Evolutionary conservation across 2,113 vertebrate genomes (phyloP), one percentile per base, ranked within the genome.

Genomic region (Notothenia coriiceps): DNA sequence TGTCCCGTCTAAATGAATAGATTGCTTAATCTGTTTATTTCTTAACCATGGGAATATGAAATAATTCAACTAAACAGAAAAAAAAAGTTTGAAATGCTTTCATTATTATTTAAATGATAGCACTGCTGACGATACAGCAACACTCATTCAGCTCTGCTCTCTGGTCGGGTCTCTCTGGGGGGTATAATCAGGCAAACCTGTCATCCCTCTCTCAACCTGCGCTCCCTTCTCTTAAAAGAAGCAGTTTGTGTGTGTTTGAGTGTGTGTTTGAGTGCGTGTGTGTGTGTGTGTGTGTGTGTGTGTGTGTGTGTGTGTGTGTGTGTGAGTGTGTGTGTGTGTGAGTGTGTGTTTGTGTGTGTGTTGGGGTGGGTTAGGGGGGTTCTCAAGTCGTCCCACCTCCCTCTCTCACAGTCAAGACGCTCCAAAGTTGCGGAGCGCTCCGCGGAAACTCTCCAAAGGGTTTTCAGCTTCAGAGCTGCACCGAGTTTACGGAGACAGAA

Each of bases 371-470:
- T 54, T 33, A 69, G 79, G 86, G 76, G 72, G 60, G 43, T 56
- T 75, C 85, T 79, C 83, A 69, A 79, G 62, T 79, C 78, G 90
- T 92, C 91, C 86, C 90, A 90, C 93, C 92, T 91, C 91, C 90
- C 86, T 85, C 81, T 81, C 67, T 49, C 79, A 64, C 86, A 91
- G 77, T 82, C 82, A 85, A 89, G 84, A 71, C 84, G 81, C 86
- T 91, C 88, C 87, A 89, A 94, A 92, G 83, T 94, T 90, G 68
- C 64, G 76, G 84, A 90, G 87, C 86, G 86, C 92, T 88, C 80
- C 51, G 86, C 83, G 79, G 71, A 89, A 93, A 87, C 80, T 93
- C 80, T 89, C 87, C 64, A 57, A 83, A 87, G 63, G 84, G 66
- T 84, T 79, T 73, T 62, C 12, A 73, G 68, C 80, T 67, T 22